Conservation (phyloP, 2,113 vertebrate species). For the Sorex fumeus region DNA sequence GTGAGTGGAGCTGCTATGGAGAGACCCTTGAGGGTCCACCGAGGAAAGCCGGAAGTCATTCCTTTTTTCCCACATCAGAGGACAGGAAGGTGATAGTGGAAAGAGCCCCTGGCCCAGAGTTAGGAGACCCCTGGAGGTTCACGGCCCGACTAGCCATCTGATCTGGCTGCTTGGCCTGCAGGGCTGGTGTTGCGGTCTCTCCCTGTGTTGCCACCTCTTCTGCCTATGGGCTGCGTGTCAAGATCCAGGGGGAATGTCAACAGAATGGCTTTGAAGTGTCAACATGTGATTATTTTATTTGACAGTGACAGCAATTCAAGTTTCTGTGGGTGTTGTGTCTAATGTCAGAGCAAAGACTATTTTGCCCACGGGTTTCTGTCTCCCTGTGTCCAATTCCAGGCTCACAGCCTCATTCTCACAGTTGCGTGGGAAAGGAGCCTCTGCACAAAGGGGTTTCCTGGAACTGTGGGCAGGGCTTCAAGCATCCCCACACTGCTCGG, state of each 20-base stretch:
- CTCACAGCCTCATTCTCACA: not conserved
- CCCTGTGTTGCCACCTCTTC: not conserved
- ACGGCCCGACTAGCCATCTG: not conserved
- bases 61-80: not conserved
- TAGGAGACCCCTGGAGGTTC: not conserved
- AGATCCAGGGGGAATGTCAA: not conserved
- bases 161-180: not conserved
- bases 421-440: slow-evolving; percentile 51
- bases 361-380: slow-evolving; percentile 25
- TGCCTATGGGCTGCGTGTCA: not conserved
- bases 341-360: not conserved
- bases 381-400: not conserved
- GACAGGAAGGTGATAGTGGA: not conserved
- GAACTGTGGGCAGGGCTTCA: slow-evolving; percentile 41
- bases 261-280: not conserved
- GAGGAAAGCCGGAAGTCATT: not conserved
- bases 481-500: not conserved
- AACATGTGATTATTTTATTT: not conserved
- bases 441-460: slow-evolving; percentile 42
- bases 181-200: not conserved
- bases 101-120: not conserved
- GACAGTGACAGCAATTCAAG: not conserved
- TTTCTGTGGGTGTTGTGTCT: not conserved
- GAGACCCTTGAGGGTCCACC: not conserved
- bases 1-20: not conserved